phyloP scores from a whole-genome alignment of 1,140 invertebrate species.

The Hypothenemus hampei region DNA sequence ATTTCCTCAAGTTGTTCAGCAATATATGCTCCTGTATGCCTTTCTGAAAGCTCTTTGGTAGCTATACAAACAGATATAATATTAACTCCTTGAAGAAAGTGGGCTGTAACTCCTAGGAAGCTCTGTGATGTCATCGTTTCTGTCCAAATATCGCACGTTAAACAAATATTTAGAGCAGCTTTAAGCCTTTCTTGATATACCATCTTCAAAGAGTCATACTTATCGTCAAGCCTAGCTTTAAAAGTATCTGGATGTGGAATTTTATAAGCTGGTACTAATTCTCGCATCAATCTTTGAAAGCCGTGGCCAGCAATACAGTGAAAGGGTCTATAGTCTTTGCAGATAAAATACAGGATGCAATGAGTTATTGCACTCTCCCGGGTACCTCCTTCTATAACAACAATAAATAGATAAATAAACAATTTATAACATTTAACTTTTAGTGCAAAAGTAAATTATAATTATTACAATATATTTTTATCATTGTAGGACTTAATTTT shows the following conservation, averaged over 20 bases:
- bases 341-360: background rate
- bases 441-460: too few species aligned
- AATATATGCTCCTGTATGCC: conserved; percentile 4
- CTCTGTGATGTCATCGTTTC: conserved; percentile 1
- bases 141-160: background rate
- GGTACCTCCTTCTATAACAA: background rate
- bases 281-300: background rate
- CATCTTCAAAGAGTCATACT: background rate
- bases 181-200: background rate
- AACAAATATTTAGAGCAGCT: background rate
- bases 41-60: background rate
- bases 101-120: conserved; percentile 2
- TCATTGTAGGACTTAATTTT: too few species aligned
- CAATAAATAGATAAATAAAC: too few species aligned
- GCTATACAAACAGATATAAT: background rate
- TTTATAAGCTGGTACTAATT: background rate
- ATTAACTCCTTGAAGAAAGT: conserved; percentile 4
- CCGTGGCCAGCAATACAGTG: background rate
- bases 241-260: background rate
- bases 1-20: background rate
- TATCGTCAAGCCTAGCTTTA: background rate
- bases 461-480: too few species aligned
- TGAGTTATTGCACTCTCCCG: background rate
- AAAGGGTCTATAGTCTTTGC: background rate
- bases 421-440: too few species aligned